phyloP scores from a whole-genome alignment of 2,113 vertebrate genomes.

The Galbula dea region DNA sequence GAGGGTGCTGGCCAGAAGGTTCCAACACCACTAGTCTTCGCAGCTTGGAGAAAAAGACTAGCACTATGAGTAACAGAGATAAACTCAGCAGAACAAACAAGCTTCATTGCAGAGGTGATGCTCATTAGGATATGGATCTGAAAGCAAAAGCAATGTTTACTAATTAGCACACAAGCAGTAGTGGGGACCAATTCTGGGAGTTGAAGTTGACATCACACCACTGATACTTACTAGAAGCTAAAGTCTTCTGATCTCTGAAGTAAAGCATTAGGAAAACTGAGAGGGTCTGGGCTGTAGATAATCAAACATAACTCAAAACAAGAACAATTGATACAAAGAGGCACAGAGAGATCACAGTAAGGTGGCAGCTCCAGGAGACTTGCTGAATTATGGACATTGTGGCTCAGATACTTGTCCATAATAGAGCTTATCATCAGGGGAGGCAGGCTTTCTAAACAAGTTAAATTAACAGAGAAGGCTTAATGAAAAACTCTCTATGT shows the following conservation, averaged over 20 bases:
- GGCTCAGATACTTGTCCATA: background rate
- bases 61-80: background rate
- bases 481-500: background rate
- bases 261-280: background rate
- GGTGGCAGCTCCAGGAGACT: background rate
- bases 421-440: background rate
- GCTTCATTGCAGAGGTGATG: background rate
- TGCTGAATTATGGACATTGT: rapidly evolving
- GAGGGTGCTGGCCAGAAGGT: background rate
- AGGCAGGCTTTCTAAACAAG: background rate
- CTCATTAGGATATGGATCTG: background rate
- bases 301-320: background rate
- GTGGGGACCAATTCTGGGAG: background rate
- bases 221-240: background rate
- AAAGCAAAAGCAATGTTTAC: background rate
- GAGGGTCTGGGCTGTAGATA: background rate
- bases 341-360: background rate
- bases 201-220: background rate
- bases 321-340: background rate
- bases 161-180: background rate
- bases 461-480: background rate
- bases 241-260: background rate
- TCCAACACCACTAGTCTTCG: background rate
- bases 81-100: background rate
- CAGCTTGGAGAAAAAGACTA: background rate